These are phyloP conservation scores for Sabatieria punctata DNA, from an alignment of 2,888 invertebrate species.

Conservation along the genomic window DNA sequence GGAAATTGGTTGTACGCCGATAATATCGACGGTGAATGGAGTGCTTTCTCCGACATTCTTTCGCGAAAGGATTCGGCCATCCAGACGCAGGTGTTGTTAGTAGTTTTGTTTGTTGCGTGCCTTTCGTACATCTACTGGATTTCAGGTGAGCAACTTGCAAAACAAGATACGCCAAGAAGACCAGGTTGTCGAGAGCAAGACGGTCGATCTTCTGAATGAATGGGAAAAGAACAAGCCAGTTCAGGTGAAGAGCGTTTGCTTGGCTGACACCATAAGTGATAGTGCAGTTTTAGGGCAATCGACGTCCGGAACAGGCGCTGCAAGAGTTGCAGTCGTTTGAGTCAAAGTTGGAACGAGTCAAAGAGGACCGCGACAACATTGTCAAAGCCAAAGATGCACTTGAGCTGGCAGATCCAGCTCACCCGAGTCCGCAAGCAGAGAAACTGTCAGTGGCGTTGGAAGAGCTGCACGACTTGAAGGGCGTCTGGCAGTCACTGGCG, in stretches of 20 bases:
- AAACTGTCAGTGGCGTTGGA: conserved; percentile 64
- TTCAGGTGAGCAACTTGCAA: conserved; percentile 69
- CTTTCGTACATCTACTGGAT: background rate
- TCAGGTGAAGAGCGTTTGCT: conserved; percentile 37
- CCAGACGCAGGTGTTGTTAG: conserved; percentile 52
- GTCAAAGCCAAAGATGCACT: conserved; percentile 94
- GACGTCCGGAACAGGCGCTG: conserved; percentile 81
- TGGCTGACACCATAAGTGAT: background rate
- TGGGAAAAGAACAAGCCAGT: conserved; percentile 98
- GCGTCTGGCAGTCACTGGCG: conserved; percentile 80
- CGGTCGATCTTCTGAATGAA: conserved; percentile 74
- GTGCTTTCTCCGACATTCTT: conserved; percentile 95
- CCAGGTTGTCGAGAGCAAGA: conserved; percentile 85
- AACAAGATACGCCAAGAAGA: conserved; percentile 97
- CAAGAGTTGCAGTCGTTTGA: conserved; percentile 79
- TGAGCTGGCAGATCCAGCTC: conserved; percentile 79
- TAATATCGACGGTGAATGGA: conserved; percentile 99
- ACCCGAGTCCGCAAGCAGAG: conserved; percentile 29
- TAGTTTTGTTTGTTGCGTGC: background rate
- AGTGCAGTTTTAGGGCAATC: conserved; percentile 63
- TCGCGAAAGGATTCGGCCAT: conserved; percentile 91
- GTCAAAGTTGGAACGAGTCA: conserved; percentile 74
- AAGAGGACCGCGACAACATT: conserved; percentile 94
- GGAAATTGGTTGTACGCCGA: conserved; percentile 93
- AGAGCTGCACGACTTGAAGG: conserved; percentile 84